phyloP scores from a whole-genome alignment of 2,113 vertebrate genomes.

The Pontoporia blainvillei region DNA sequence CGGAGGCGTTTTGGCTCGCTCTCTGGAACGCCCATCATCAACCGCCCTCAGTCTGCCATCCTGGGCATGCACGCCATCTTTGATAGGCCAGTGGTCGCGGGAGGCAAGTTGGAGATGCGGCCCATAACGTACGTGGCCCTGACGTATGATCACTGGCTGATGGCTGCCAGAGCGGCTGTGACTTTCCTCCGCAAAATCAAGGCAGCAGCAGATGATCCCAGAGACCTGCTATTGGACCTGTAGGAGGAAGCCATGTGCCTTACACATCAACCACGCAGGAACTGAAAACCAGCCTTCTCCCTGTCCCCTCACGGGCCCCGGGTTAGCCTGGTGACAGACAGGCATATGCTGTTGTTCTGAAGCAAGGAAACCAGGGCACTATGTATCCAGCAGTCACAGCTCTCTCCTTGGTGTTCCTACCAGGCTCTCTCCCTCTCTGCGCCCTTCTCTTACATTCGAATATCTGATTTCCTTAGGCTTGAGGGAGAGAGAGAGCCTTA shows the following conservation, averaged over 20 bases:
- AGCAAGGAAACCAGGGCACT: slow-evolving; percentile 75
- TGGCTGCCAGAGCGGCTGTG: slow-evolving; percentile 98
- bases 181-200: slow-evolving; percentile 99
- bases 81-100: slow-evolving; percentile 93
- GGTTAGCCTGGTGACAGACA: slow-evolving; percentile 53
- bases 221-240: slow-evolving; percentile 95
- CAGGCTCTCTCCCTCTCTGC: slow-evolving; percentile 60
- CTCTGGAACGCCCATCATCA: slow-evolving; percentile 98
- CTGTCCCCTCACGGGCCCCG: slow-evolving; percentile 26
- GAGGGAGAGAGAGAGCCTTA: slow-evolving; percentile 66
- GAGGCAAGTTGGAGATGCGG: slow-evolving; percentile 96
- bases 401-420: slow-evolving; percentile 64
- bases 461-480: slow-evolving; percentile 46
- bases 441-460: background rate
- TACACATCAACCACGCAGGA: slow-evolving; percentile 73
- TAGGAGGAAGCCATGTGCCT: slow-evolving; percentile 75
- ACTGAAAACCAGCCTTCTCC: slow-evolving; percentile 76
- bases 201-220: slow-evolving; percentile 95
- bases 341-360: slow-evolving; percentile 60
- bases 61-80: slow-evolving; percentile 98
- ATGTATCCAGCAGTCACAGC: slow-evolving; percentile 70
- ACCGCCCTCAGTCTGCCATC: slow-evolving; percentile 97
- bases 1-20: slow-evolving; percentile 97
- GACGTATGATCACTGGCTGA: slow-evolving; percentile 97
- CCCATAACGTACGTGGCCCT: slow-evolving; percentile 99